Conservation (phyloP, 2,113 vertebrate species). For the Pseudopipra pipra region DNA sequence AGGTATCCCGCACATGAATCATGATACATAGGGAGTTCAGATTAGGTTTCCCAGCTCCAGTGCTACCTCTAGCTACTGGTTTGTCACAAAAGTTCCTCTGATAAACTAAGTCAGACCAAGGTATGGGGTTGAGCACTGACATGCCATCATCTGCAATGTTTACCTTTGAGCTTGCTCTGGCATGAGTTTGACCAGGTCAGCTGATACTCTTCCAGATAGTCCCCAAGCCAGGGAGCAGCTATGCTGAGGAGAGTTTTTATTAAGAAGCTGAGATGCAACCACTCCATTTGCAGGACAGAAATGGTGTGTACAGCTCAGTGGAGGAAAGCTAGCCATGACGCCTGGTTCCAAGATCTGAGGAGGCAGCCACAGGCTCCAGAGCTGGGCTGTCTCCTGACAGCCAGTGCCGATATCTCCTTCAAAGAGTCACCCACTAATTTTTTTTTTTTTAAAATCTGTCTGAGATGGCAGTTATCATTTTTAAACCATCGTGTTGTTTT, state of each 20-base stretch:
- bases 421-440: not conserved
- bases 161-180: not conserved
- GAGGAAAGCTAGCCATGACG: not conserved
- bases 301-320: not conserved
- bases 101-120: not conserved
- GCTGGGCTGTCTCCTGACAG: not conserved
- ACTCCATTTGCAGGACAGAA: not conserved
- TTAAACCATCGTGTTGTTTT: not conserved
- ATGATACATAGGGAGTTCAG: not conserved
- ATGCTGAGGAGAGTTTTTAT: not conserved
- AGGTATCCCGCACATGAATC: not conserved
- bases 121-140: not conserved
- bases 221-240: not conserved
- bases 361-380: not conserved
- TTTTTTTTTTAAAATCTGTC: not conserved
- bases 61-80: not conserved
- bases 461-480: not conserved
- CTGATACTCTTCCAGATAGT: not conserved
- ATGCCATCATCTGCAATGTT: not conserved
- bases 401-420: fast-evolving
- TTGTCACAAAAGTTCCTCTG: not conserved
- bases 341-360: not conserved
- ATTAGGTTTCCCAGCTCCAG: not conserved
- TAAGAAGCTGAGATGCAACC: not conserved
- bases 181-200: not conserved